Conservation (phyloP, 2,113 vertebrate species). For the Tetraodon nigroviridis region DNA sequence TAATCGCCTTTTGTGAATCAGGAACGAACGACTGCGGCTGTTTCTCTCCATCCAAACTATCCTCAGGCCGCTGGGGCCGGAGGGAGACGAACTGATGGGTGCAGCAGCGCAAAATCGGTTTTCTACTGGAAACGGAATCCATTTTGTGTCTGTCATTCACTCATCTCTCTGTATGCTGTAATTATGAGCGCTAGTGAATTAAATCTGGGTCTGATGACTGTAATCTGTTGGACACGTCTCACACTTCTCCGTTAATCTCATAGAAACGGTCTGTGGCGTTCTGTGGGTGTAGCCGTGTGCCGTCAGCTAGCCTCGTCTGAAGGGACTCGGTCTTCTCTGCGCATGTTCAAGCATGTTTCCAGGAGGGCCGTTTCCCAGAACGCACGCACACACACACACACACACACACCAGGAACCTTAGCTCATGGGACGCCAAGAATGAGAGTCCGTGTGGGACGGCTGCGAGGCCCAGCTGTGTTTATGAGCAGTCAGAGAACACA, state of each 20-base stretch:
- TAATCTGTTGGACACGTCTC: conserved; percentile 16
- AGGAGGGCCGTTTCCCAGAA: conserved; percentile 70
- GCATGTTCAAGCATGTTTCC: conserved; percentile 69
- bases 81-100: neutral
- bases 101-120: too few relatives aligned
- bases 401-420: conserved; percentile 31
- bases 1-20: conserved; percentile 57
- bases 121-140: too few relatives aligned
- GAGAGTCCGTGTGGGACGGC: conserved; percentile 49
- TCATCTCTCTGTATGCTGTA: neutral
- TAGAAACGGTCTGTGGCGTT: too few relatives aligned
- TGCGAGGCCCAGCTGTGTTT: conserved; percentile 69
- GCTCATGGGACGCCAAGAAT: conserved; percentile 40
- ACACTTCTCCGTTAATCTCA: conserved; percentile 22
- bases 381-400: conserved; percentile 8
- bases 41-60: conserved; percentile 14
- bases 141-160: too few relatives aligned
- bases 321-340: conserved; percentile 46
- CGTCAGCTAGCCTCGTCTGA: conserved; percentile 61
- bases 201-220: neutral
- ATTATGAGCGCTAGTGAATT: conserved; percentile 11
- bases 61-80: neutral
- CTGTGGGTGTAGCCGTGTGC: conserved; percentile 13
- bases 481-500: conserved; percentile 28
- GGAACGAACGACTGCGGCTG: conserved; percentile 14